Evolutionary conservation across 2,888 invertebrate species (phyloP), one percentile per base, ranked within the genome.

Genomic region (Agelastica alni): DNA sequence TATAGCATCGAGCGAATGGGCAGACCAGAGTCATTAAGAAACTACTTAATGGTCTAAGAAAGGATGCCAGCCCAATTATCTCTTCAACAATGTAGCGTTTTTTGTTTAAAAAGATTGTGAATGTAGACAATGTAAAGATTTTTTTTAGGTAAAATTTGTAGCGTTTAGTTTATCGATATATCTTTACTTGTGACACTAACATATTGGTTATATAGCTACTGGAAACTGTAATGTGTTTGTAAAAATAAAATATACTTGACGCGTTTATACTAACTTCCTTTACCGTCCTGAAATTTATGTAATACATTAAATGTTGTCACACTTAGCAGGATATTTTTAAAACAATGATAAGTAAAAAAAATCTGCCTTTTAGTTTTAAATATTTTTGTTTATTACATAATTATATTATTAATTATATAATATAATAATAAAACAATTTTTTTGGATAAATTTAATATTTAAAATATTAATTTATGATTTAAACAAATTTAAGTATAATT

Each of bases 31-130:
- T 56, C 56, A 59, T 59, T 56, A 56, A 59, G 55, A 49, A 55
- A 53, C 55, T 53, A 56, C 55, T 56, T 59, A 59, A 59, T 59
- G 58, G 53, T 49, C 52, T 55, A 58, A 51, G 60, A 54, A 56
- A 54, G 58, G 53, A 53, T 53, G 39, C 53, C 26, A 48, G 42
- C 41, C 47, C 34, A 53, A 53, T 53, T 53, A 53, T 53, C 53
- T 43, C 41, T 31, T 43, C 53, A 43, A 53, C 53, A 53, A 48
- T 53, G 53, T 48, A 16, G 7, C 34, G 32, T 42, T 53, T 53
- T 48, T 53, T 47, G 30, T 48, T 10, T 2, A 17, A 22, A 20
- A 18, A 34, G 36, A 41, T 46, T 42, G 37, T 41, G 30, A 37
- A 53, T 20, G 47, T 43, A 30, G 42, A 47, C 46, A 36, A 46